Base-by-base conservation (phyloP, 2,797 vertebrate species). In the Eulemur coronatus region DNA sequence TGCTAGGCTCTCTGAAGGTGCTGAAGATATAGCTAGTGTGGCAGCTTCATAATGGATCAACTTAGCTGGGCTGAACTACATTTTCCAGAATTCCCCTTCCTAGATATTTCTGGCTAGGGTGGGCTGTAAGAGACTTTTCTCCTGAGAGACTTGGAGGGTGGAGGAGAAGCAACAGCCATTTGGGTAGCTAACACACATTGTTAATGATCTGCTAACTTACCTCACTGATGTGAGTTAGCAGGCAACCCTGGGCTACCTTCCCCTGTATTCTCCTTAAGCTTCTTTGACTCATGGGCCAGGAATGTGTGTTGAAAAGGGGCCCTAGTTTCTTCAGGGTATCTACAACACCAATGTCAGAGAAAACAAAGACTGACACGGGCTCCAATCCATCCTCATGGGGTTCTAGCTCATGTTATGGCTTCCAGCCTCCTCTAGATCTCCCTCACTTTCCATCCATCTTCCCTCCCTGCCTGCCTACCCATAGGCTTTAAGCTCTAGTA, bases 301-400 rank as follows among this genome's bases (percentile, higher is more conserved):
- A 28, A 63, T 65, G 5, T 61, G 22, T 43, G n/a, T 61, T 73
- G 14, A 52, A 6, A 43, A 76, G 43, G 15, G n/a, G 28, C 3
- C 24, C 20, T 59, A 5, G 17, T n/a, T 67, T 52, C 38, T 65
- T 41, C 12, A 57, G 52, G 28, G 72, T 15, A 52, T 8, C 43
- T 63, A 65, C 1, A 35, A 1, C 73, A 69, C 24, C 22, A 57
- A 2, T 0, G 1, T 46, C 13, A 35, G 33, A 55, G 28, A 43
- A 43, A 55, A 18, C 2, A 48, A 81, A n/a, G 65, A n/a, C 4
- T n/a, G 18, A 11, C n/a, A 9, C 1, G 8, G 22, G 13, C 38
- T 75, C 59, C 41, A 38, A 8, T 0, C 5, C 7, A 41, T 11
- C 6, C 12, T 41, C 2, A 0, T 5, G 22, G 18, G n/a, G 30